A percentile compares a stretch with the other conserved stretches of the same genome.
phyloP scores from a whole-genome alignment of 2,888 invertebrate species.

The Acholoe squamosa region DNA sequence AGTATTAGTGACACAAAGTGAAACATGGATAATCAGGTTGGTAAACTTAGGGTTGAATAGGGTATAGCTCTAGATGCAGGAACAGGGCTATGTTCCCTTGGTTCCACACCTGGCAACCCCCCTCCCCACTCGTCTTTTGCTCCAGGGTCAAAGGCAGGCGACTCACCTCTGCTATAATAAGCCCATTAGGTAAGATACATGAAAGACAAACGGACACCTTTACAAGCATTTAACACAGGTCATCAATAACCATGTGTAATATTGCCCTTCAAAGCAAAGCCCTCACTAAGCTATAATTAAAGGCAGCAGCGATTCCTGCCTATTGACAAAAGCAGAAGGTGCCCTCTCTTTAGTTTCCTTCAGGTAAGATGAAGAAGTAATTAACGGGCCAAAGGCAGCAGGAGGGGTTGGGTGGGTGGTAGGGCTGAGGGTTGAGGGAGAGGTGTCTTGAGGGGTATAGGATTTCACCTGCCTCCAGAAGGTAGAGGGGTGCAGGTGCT shows the following conservation, averaged over 20 bases:
- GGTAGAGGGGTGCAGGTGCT: not conserved
- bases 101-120: not conserved
- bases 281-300: not conserved
- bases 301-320: not conserved
- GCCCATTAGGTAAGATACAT: conserved; percentile 40
- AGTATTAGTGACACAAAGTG: too few species aligned
- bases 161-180: conserved; percentile 26
- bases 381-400: not conserved
- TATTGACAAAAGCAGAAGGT: not conserved
- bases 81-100: not conserved
- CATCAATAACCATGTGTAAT: not conserved
- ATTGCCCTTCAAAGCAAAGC: conserved; percentile 17
- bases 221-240: conserved; percentile 12
- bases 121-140: not conserved
- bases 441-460: too few species aligned
- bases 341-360: too few species aligned
- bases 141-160: conserved; percentile 11
- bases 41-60: too few species aligned
- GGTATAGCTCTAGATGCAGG: not conserved
- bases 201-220: not conserved
- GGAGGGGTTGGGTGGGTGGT: not conserved
- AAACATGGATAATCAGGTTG: too few species aligned
- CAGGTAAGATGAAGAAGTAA: not conserved
- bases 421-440: not conserved
- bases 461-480: conserved; percentile 2